Base-by-base conservation (phyloP, 2,113 vertebrate species). In the Eolophus roseicapilla region DNA sequence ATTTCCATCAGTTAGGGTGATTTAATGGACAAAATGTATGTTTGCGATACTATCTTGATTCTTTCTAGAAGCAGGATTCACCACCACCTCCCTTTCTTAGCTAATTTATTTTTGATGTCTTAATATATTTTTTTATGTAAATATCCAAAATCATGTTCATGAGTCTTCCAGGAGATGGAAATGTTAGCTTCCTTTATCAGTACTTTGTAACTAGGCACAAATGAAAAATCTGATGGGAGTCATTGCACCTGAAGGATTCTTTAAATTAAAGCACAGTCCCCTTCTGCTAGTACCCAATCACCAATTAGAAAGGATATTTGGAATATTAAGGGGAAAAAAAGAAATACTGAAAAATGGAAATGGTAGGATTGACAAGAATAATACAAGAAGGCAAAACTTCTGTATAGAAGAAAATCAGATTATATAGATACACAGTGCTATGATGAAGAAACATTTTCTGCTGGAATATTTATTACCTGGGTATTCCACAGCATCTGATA, bases 201-300 rank as follows among this genome's bases (percentile, higher is more conserved):
- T 57, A 28, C 29, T 78, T 67, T 50, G 11, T 46, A 37, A 74
- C 15, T 68, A 82, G 47, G 33, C 27, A 59, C 41, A 82, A 63
- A 87, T n/a, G 9, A 91, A 83, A 88, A 69, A 29, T 35, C 14
- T 60, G 12, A 68, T 78, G 13, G 27, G 10, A 77, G 9, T 69
- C n/a, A 83, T 47, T 69, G 18, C 14, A 83, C 23, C 25, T 47
- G 49, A 87, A 84, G 49, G 31, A 65, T 62, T 69, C 33, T 63
- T 88, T 74, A 73, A 92, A 79, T 43, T 60, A 74, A 86, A 92
- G 5, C 28, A 69, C 9, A 49, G 13, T 59, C 41, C 25, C 35
- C 29, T 47, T 77, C 41, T 37, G 28, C 8, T 81, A 15, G 25
- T 92, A 53, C 25, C 20, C 0, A 0, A n/a, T 63, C 4, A 2